These are phyloP conservation scores for Alexandromys oeconomus DNA, from an alignment of 2,797 vertebrate genomes.

Conservation along the genomic window DNA sequence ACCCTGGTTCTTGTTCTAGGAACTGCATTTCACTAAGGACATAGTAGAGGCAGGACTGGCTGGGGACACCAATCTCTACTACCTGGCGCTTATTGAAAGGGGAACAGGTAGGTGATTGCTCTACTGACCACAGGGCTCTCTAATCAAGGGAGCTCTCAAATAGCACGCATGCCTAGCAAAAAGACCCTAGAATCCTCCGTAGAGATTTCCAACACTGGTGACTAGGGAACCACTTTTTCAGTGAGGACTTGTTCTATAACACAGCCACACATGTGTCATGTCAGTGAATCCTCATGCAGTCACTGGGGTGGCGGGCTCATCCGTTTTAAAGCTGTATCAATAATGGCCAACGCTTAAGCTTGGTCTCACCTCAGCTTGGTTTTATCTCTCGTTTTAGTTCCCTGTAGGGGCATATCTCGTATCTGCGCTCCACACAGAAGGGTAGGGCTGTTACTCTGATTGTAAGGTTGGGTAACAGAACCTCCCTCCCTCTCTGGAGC, in stretches of 20 bases:
- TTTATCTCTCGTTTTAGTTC: not conserved
- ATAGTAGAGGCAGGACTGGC: slow-evolving; percentile 94
- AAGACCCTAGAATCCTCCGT: not conserved
- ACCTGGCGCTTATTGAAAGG: slow-evolving; percentile 95
- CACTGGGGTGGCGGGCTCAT: not conserved
- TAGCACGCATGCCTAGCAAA: not conserved
- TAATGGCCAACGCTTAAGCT: not conserved
- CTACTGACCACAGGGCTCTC: not conserved
- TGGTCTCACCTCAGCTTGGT: not conserved
- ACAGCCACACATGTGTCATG: not conserved
- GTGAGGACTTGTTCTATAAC: not conserved
- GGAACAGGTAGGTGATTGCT: slow-evolving; percentile 95
- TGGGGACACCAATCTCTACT: slow-evolving; percentile 95
- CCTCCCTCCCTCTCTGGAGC: not conserved
- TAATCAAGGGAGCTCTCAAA: not conserved
- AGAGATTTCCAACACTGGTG: not conserved
- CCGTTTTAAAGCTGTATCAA: not conserved
- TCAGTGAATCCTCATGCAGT: not conserved
- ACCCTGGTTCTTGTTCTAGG: slow-evolving; percentile 81
- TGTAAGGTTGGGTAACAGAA: not conserved
- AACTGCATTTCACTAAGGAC: slow-evolving; percentile 93
- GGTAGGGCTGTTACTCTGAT: not conserved
- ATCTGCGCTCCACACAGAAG: not conserved
- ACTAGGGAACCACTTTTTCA: not conserved
- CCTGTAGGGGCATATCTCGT: not conserved